phyloP scores from a whole-genome alignment of 2,888 invertebrate species.

The Salticus scenicus region DNA sequence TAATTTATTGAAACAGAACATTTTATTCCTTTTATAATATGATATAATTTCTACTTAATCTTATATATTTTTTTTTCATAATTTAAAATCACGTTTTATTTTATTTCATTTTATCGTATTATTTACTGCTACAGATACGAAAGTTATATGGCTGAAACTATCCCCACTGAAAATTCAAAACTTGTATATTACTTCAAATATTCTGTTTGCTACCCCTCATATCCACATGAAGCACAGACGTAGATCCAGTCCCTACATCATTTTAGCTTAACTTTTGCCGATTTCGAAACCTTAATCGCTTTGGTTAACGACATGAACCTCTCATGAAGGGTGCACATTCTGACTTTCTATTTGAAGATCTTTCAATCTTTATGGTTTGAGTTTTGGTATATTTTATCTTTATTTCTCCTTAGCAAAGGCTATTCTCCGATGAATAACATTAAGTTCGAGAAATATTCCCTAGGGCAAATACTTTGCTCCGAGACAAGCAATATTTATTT shows the following conservation, averaged over 20 bases:
- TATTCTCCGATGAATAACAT: neutral
- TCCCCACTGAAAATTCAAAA: too few relatives aligned
- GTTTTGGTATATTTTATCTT: neutral
- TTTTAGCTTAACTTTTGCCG: neutral
- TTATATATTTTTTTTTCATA: too few relatives aligned
- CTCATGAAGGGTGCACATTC: neutral
- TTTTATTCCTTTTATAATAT: too few relatives aligned
- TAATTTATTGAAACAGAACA: too few relatives aligned
- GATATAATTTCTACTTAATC: too few relatives aligned
- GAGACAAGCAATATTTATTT: too few relatives aligned
- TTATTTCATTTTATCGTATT: too few relatives aligned
- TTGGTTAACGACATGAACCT: neutral
- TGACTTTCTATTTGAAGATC: neutral
- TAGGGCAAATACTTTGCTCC: neutral
- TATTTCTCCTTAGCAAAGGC: neutral
- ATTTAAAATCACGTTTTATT: too few relatives aligned
- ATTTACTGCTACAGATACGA: too few relatives aligned
- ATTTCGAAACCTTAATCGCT: constrained; percentile 1
- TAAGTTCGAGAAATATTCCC: neutral
- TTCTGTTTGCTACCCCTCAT: neutral
- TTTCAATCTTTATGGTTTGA: neutral
- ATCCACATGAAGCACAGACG: neutral
- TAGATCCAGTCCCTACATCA: neutral
- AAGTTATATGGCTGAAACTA: too few relatives aligned
- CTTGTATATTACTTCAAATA: too few relatives aligned